Evolutionary conservation across 2,113 vertebrate species (phyloP).

Genomic region (Lanius collurio): DNA sequence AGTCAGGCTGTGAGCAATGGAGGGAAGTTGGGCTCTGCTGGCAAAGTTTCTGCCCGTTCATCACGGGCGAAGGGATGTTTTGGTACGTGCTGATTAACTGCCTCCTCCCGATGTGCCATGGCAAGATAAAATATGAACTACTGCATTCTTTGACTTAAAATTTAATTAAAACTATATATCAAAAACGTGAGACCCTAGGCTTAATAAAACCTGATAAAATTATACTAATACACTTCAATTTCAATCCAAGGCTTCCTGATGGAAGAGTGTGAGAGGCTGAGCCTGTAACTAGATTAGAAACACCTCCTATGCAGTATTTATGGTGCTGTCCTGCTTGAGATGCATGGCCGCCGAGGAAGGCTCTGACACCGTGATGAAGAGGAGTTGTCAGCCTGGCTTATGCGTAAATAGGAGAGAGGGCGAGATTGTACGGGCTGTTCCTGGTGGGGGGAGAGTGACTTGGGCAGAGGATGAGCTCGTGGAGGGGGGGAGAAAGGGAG

Average conservation of each 20-base stretch:
- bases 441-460: background rate
- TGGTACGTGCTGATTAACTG: conserved; percentile 23
- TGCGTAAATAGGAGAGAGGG: background rate
- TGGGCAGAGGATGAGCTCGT: background rate
- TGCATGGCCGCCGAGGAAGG: conserved; percentile 13
- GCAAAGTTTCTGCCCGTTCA: background rate
- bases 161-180: conserved; percentile 75
- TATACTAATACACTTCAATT: conserved; percentile 63
- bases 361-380: background rate
- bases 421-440: background rate
- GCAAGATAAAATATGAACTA: conserved; percentile 54
- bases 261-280: conserved; percentile 21
- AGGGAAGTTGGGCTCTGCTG: background rate
- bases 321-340: conserved; percentile 36
- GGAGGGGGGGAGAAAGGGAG: background rate
- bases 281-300: conserved; percentile 36
- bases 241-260: conserved; percentile 57
- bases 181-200: conserved; percentile 54
- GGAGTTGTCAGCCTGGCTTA: conserved; percentile 1
- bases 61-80: background rate
- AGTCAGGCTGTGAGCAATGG: fast-evolving
- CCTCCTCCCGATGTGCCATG: background rate
- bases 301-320: conserved; percentile 39
- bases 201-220: conserved; percentile 66
- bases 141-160: conserved; percentile 66